A percentile compares a stretch with the other conserved stretches of the same genome.
Conservation (phyloP, 2,888 invertebrate genomes). For the Acleris cristana region DNA sequence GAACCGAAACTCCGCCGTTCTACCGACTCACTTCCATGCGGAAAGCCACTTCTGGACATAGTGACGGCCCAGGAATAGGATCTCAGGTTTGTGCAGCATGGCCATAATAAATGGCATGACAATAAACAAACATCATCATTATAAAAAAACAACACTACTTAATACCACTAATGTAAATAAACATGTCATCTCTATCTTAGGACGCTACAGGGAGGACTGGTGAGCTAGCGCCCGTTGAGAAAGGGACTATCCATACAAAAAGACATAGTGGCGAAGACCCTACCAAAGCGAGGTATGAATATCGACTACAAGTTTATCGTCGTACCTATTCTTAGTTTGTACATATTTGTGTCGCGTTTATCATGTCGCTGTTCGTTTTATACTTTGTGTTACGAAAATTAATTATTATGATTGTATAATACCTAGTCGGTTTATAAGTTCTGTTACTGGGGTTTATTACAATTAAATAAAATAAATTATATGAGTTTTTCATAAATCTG, state of each 20-base stretch:
- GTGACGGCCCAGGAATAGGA: constrained; percentile 74
- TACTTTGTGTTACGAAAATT: too few species aligned
- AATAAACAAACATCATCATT: too few species aligned
- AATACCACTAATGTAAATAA: too few species aligned
- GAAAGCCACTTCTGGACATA: constrained; percentile 90
- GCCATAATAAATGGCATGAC: too few species aligned
- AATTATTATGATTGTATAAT: too few species aligned
- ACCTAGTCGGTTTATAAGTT: too few species aligned
- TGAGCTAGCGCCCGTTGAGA: constrained; percentile 89
- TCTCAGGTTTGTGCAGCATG: constrained; percentile 63
- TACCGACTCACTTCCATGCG: constrained; percentile 96
- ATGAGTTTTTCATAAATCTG: too few species aligned
- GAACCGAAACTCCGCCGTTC: constrained; percentile 99
- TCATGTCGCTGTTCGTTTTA: too few species aligned
- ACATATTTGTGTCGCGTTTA: not conserved
- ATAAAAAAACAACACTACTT: too few species aligned
- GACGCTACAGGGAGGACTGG: constrained; percentile 75
- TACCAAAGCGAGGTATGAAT: constrained; percentile 87
- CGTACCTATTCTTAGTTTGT: not conserved
- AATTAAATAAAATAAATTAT: too few species aligned
- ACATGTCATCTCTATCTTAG: constrained; percentile 45
- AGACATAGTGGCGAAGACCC: constrained; percentile 95
- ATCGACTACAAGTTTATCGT: not conserved
- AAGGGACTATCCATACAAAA: constrained; percentile 98
- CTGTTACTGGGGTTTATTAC: too few species aligned